Evolutionary conservation across 2,888 invertebrate species (phyloP), one percentile per base, ranked within the genome.

Genomic region (Nasonia oneida): DNA sequence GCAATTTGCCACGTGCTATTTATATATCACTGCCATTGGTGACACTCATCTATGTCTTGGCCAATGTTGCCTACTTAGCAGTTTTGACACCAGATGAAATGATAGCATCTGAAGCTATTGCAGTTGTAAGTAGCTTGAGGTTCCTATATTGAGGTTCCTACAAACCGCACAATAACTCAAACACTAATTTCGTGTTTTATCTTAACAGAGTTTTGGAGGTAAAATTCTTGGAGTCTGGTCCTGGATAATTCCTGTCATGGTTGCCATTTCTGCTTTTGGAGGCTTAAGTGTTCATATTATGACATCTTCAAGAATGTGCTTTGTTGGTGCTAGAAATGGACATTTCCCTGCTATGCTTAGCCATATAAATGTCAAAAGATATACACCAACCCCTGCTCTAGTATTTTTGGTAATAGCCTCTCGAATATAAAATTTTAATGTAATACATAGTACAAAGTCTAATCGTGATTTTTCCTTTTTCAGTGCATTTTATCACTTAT

Each of bases 211-310:
- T 64, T 98, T 98, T 93, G 97, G 98, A 12, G 95, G 96, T 87
- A 94, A 95, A 89, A 95, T 97, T 12, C 94, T 98, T 87, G 97
- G 98, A 8, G 94, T 94, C 87, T 94, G 97, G 90, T 94, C 96
- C 12, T 97, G 97, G 96, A 95, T 96, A 23, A 98, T 99, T 95
- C 98, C 99, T 0, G 93, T 98, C 6, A 96, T 99, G 94, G 99
- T 99, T 2, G 98, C 98, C 0, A 95, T 98, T 84, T 98, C 99
- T 0, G 97, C 98, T 2, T 96, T 98, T 91, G 99, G 99, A 85
- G 98, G 98, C 1, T 95, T 99, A 4, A 97, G 98, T 87, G 98
- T 99, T 81, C 98, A 98, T 91, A 97, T 99, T 78, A 98, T 99
- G 97, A 97, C 99, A 33, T 98, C 98, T 12, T 98, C 98, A 2